Conservation (phyloP, 1,140 invertebrate species). For the Eumaeus atala region DNA sequence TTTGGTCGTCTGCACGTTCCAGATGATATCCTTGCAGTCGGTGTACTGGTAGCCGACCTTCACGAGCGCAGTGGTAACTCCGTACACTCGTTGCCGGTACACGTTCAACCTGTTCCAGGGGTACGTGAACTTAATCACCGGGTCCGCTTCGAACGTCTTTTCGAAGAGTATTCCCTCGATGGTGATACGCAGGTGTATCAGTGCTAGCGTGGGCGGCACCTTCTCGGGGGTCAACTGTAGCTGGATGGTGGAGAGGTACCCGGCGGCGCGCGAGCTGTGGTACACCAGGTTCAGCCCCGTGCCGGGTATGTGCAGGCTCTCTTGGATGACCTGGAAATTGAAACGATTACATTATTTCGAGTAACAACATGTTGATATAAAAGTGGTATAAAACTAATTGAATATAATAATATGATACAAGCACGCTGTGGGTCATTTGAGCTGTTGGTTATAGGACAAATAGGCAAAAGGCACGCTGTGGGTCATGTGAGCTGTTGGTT, state of each 20-base stretch:
- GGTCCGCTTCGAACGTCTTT: constrained; percentile 95
- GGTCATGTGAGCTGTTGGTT: too few relatives aligned
- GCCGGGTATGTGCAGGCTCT: constrained; percentile 93
- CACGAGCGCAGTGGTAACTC: constrained; percentile 91
- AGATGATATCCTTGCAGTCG: constrained; percentile 94
- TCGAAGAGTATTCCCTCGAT: constrained; percentile 96
- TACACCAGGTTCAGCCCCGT: constrained; percentile 95
- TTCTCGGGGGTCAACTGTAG: constrained; percentile 91
- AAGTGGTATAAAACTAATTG: too few relatives aligned
- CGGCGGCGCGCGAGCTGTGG: constrained; percentile 92
- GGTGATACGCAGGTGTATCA: constrained; percentile 92
- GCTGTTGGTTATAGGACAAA: too few relatives aligned
- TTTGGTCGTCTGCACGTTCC: constrained; percentile 96
- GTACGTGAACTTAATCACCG: constrained; percentile 96
- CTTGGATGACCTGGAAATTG: constrained; percentile 86
- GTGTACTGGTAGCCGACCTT: constrained; percentile 97
- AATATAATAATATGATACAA: too few relatives aligned
- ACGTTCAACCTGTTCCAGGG: constrained; percentile 97
- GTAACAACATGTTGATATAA: too few relatives aligned
- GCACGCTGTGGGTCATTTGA: too few relatives aligned
- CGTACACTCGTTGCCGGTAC: constrained; percentile 96
- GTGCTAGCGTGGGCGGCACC: constrained; percentile 85
- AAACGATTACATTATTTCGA: constrained; percentile 4
- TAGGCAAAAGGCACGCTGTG: too few relatives aligned
- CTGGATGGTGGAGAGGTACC: constrained; percentile 94